phyloP scores from a whole-genome alignment of 1,140 invertebrate genomes.

The Xylocopa sonorina region DNA sequence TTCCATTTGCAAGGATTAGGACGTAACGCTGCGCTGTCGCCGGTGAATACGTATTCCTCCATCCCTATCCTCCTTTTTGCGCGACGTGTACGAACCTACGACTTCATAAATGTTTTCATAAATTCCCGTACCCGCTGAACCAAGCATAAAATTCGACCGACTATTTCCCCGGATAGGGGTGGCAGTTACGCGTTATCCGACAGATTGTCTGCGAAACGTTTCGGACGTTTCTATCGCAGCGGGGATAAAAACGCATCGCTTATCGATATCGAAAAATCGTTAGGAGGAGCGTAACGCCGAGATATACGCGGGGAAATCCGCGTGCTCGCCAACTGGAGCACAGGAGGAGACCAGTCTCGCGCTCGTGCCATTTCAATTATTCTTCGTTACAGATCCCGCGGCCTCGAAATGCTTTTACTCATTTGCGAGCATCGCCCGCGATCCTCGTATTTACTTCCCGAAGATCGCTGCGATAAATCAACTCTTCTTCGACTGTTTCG shows the following conservation, averaged over 20 bases:
- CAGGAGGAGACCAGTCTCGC: background rate
- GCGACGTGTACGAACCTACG: constrained; percentile 17
- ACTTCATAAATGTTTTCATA: constrained; percentile 69
- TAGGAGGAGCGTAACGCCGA: constrained; percentile 52
- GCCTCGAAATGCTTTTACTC: constrained; percentile 34
- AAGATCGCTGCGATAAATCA: constrained; percentile 37
- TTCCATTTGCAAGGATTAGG: constrained; percentile 59
- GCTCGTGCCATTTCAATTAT: constrained; percentile 39
- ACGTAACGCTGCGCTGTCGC: constrained; percentile 50
- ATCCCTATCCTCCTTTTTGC: background rate
- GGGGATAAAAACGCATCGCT: constrained; percentile 65
- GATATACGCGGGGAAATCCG: constrained; percentile 48
- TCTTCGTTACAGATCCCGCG: constrained; percentile 48
- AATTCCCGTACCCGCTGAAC: constrained; percentile 50
- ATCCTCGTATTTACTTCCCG: background rate
- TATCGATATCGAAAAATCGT: constrained; percentile 69
- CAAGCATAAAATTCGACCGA: constrained; percentile 48
- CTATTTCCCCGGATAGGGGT: constrained; percentile 51
- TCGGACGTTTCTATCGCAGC: constrained; percentile 55
- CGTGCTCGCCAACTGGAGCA: background rate
- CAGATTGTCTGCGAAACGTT: constrained; percentile 63
- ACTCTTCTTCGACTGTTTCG: background rate
- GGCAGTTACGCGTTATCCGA: constrained; percentile 63
- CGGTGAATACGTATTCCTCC: constrained; percentile 41
- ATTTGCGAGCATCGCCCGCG: constrained; percentile 37